Conservation (phyloP, 2,888 invertebrate genomes). For the Lepidochrysops patricia region DNA sequence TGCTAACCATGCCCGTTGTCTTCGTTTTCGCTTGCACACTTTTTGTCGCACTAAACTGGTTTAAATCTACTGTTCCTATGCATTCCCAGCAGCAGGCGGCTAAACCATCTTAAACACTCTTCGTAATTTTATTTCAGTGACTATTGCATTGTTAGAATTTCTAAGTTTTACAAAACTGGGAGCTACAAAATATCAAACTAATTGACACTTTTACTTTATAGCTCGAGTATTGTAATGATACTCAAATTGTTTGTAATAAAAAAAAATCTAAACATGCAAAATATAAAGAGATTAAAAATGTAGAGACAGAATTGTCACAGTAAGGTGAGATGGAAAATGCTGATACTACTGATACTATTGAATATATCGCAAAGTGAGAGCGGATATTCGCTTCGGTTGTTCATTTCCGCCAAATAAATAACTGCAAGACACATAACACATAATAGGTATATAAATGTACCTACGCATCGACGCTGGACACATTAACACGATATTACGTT, state of each 20-base stretch:
- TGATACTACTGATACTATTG: background rate
- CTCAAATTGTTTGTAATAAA: too few species aligned
- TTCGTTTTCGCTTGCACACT: slow-evolving; percentile 16
- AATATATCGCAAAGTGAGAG: slow-evolving; percentile 26
- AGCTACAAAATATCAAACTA: too few species aligned
- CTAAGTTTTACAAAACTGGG: too few species aligned
- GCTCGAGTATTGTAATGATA: too few species aligned
- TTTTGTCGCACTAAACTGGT: slow-evolving; percentile 18
- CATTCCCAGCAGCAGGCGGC: slow-evolving; percentile 2
- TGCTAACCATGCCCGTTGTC: slow-evolving; percentile 17
- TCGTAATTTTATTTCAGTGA: background rate
- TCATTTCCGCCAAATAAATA: slow-evolving; percentile 58
- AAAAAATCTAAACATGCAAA: background rate
- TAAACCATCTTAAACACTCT: background rate
- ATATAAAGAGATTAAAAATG: background rate
- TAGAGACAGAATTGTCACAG: background rate
- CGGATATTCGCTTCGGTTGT: slow-evolving; percentile 66
- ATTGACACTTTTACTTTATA: too few species aligned
- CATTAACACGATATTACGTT: background rate
- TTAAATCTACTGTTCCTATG: slow-evolving; percentile 14
- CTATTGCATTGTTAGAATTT: background rate
- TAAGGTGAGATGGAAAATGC: background rate
- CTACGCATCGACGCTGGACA: background rate
- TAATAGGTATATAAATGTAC: too few species aligned
- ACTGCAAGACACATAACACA: slow-evolving; percentile 53